A percentile compares a stretch with the other conserved stretches of the same genome.
Conservation (phyloP, 2,797 vertebrate species). For the Cyprinella venusta region DNA sequence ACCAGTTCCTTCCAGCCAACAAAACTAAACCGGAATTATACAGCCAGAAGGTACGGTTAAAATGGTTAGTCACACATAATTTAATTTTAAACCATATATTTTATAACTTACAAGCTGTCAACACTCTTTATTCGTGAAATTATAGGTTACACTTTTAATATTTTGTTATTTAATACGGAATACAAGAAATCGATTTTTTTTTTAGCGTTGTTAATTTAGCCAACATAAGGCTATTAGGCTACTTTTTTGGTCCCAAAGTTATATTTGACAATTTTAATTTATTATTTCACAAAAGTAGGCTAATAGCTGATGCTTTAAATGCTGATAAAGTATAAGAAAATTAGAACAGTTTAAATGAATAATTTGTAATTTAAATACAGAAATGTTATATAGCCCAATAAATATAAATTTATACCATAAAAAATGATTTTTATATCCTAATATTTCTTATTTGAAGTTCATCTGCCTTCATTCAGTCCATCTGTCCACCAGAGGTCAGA, state of each 20-base stretch:
- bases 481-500: slow-evolving; percentile 39
- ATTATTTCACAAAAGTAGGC: background rate
- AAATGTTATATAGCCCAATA: background rate
- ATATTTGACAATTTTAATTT: background rate
- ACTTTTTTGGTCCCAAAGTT: background rate
- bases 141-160: background rate
- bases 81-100: background rate
- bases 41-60: background rate
- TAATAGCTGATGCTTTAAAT: background rate
- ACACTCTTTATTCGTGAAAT: background rate
- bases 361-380: background rate
- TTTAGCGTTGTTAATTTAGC: background rate
- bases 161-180: background rate
- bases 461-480: background rate
- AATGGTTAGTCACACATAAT: background rate
- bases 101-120: background rate
- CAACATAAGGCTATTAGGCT: background rate
- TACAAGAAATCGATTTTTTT: background rate
- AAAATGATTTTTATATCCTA: background rate
- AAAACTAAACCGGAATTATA: background rate
- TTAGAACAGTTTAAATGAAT: background rate
- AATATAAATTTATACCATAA: background rate
- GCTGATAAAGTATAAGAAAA: background rate
- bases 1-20: background rate
- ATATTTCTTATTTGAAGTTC: background rate